Percentiles rank a stretch among this genome's conserved stretches.
phyloP scores from a whole-genome alignment of 2,797 vertebrate species.

The Neosalanx taihuensis region DNA sequence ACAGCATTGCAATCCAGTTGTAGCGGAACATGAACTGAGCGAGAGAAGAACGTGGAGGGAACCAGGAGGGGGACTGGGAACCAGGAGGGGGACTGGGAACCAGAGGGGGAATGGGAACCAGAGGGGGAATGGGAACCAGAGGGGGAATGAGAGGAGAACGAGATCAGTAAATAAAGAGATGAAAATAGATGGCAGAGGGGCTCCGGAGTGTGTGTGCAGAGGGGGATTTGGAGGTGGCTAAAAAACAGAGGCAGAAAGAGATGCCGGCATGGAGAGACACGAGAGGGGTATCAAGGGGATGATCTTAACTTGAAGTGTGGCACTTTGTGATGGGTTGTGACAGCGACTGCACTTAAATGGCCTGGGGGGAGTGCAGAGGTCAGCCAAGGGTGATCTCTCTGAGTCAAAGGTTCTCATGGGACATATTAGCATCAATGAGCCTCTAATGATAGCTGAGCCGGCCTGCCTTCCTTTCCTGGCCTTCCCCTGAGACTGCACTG shows the following conservation, averaged over 20 bases:
- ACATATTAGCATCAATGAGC: conserved; percentile 44
- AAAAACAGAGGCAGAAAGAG: background rate
- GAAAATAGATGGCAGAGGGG: background rate
- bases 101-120: background rate
- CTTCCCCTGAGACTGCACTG: conserved; percentile 22
- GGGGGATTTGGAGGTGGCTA: too few species aligned
- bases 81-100: background rate
- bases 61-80: background rate
- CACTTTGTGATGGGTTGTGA: conserved; percentile 19
- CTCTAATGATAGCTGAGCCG: conserved; percentile 27
- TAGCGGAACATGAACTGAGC: background rate
- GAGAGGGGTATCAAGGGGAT: background rate
- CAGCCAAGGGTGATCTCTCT: background rate
- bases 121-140: background rate
- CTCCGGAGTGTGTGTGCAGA: background rate
- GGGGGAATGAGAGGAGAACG: background rate
- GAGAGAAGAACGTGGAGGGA: background rate
- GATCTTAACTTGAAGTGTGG: background rate
- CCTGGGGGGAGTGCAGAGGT: conserved; percentile 19
- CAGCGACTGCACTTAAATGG: conserved; percentile 28
- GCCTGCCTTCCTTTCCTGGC: conserved; percentile 7
- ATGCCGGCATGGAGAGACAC: conserved; percentile 2
- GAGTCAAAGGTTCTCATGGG: conserved; percentile 46
- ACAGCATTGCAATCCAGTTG: background rate
- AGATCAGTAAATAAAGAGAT: background rate